phyloP scores from a whole-genome alignment of 2,113 vertebrate genomes.

The Tragelaphus scriptus region DNA sequence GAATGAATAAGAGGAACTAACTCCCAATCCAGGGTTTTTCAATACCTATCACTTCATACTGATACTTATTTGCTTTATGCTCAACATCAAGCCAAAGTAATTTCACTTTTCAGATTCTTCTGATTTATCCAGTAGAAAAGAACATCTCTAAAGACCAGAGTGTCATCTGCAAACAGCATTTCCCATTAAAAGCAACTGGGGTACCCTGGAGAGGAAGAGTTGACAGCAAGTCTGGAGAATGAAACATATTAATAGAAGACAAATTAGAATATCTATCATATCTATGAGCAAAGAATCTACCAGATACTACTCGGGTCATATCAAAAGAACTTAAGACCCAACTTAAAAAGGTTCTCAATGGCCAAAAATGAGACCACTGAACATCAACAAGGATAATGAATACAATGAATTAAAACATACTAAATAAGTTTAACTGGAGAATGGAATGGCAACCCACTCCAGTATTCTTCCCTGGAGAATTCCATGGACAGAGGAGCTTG shows the following conservation, averaged over 20 bases:
- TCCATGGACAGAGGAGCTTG: neutral
- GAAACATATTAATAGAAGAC: neutral
- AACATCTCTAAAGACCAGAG: neutral
- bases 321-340: constrained; percentile 14
- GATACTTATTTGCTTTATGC: neutral
- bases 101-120: constrained; percentile 1
- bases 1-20: neutral
- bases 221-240: neutral
- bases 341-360: neutral
- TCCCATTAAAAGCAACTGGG: constrained; percentile 22
- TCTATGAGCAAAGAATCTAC: neutral
- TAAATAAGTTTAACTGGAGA: neutral
- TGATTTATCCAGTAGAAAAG: constrained; percentile 11
- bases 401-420: neutral
- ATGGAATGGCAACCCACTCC: neutral
- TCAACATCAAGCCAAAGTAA: constrained; percentile 26
- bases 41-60: neutral
- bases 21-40: neutral
- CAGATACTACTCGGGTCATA: neutral
- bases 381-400: neutral
- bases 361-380: neutral
- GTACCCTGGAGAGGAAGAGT: neutral
- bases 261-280: neutral
- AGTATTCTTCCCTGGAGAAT: neutral
- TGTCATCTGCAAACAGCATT: constrained; percentile 7